These are phyloP conservation scores for Drosophila birchii DNA, from an alignment of 2,888 invertebrate species.

Conservation along the genomic window DNA sequence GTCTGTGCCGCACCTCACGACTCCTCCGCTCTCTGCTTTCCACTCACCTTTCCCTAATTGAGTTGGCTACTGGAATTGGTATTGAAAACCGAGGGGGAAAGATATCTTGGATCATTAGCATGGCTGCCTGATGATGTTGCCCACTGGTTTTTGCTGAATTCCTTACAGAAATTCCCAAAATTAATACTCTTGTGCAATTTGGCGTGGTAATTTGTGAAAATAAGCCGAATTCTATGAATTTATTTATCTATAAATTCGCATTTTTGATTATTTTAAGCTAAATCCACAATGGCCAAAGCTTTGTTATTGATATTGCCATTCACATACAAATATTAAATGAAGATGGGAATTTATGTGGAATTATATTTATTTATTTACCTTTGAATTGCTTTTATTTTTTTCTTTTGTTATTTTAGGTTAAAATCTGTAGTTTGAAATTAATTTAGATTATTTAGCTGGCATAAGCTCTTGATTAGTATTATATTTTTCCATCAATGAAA, in stretches of 20 bases:
- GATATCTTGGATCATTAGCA: slow-evolving; percentile 37
- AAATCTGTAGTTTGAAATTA: background rate
- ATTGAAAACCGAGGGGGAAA: slow-evolving; percentile 9
- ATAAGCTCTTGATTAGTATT: background rate
- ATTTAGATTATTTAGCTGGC: background rate
- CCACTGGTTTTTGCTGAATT: slow-evolving; percentile 13
- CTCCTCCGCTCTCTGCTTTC: background rate
- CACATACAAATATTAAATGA: slow-evolving; percentile 1
- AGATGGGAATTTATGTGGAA: slow-evolving; percentile 2
- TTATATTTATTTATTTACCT: slow-evolving; percentile 1
- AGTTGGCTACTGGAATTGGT: slow-evolving; percentile 53
- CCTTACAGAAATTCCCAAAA: background rate
- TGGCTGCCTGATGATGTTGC: slow-evolving; percentile 41
- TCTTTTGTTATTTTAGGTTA: background rate
- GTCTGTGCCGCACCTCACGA: slow-evolving; percentile 14
- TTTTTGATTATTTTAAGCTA: background rate
- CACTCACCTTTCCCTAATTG: slow-evolving; percentile 53
- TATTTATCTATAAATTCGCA: background rate
- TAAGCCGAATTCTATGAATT: slow-evolving; percentile 1
- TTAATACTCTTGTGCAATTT: background rate
- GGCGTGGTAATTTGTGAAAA: background rate
- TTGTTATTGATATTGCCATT: background rate
- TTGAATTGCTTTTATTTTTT: background rate
- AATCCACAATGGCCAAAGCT: background rate
- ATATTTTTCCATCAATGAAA: background rate